Evolutionary conservation across 1,140 invertebrate genomes (phyloP).

Genomic region (Agraylea sexmaculata): DNA sequence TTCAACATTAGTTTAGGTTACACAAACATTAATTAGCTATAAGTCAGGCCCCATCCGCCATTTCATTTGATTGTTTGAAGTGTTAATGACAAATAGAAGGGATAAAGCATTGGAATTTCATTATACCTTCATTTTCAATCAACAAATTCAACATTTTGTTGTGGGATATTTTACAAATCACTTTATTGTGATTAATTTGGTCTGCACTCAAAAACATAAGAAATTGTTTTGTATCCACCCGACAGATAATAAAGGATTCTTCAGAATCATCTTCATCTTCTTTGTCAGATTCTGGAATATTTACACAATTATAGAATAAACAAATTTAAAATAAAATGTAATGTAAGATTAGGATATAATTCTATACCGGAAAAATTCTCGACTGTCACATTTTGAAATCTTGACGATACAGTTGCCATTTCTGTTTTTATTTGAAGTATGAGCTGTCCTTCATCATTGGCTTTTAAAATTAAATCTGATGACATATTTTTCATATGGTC

Average conservation of each 20-base stretch:
- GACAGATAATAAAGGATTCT: constrained; percentile 21
- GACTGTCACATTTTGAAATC: constrained; percentile 57
- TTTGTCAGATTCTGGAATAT: constrained; percentile 11
- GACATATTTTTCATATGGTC: constrained; percentile 72
- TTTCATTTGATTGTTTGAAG: no score
- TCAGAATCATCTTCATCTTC: constrained; percentile 14
- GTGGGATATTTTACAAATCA: constrained; percentile 34
- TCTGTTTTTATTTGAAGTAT: constrained; percentile 63
- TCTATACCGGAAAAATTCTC: constrained; percentile 40
- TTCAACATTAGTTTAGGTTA: no score
- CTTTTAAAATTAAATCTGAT: constrained; percentile 52
- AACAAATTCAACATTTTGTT: constrained; percentile 32
- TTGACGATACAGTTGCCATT: constrained; percentile 61
- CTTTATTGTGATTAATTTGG: constrained; percentile 30
- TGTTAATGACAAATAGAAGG: constrained; percentile 36
- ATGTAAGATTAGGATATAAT: background rate
- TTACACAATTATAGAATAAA: background rate
- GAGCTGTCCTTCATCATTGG: constrained; percentile 56
- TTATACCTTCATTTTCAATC: constrained; percentile 33
- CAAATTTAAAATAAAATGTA: constrained; percentile 6
- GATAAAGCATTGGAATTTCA: constrained; percentile 37
- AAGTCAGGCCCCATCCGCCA: no score
- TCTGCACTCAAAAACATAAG: constrained; percentile 36
- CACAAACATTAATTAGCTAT: no score
- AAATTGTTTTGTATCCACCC: constrained; percentile 36